Conservation (phyloP, 2,797 vertebrate genomes). For the Gymnoscopelus microlampas region DNA sequence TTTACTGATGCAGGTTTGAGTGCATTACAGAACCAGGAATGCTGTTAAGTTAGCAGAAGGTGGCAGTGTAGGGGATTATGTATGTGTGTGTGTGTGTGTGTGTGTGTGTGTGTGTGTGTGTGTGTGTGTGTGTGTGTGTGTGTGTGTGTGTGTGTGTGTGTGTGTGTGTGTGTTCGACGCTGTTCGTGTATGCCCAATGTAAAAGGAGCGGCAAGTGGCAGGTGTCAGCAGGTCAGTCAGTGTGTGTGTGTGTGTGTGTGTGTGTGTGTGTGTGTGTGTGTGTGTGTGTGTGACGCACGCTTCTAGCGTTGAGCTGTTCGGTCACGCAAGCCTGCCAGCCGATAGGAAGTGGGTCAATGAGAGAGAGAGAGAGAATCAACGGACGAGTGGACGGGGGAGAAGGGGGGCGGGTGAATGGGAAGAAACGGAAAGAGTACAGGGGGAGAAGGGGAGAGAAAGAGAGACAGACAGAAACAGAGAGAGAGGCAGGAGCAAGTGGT, state of each 20-base stretch:
- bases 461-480: conserved; percentile 7
- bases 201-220: too few species aligned
- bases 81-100: background rate
- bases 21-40: too few species aligned
- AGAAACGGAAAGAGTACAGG: background rate
- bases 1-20: too few species aligned
- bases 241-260: too few species aligned
- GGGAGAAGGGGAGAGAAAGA: background rate
- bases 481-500: background rate
- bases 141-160: too few species aligned
- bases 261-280: background rate
- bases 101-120: too few species aligned
- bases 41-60: background rate
- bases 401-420: background rate
- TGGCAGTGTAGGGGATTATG: background rate
- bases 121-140: too few species aligned
- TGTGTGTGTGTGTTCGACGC: background rate
- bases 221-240: background rate
- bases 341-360: conserved; percentile 72
- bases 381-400: background rate
- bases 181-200: too few species aligned
- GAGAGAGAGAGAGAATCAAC: conserved; percentile 1
- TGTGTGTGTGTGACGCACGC: conserved; percentile 11
- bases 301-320: conserved; percentile 33
- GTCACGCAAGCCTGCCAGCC: conserved; percentile 67